Evolutionary conservation across 53 echinoderm and acorn worm genomes (phyloP), one percentile per base, ranked within the genome.

Genomic region (Crossaster papposus): DNA sequence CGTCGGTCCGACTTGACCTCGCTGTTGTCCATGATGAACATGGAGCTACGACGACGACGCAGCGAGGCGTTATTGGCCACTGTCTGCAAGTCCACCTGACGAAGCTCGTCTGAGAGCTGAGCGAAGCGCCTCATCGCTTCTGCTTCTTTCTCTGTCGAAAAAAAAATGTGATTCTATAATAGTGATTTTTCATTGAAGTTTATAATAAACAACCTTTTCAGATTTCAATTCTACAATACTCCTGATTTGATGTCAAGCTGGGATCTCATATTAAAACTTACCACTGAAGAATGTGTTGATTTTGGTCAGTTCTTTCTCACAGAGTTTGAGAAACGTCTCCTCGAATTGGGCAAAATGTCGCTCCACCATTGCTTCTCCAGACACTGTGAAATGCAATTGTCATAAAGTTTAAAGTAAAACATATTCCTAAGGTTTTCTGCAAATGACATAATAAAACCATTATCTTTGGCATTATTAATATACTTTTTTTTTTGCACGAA

Each of bases 281-380:
- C 99, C 99, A 71, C 94, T 96, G 86, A 96, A 99, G 71, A 99
- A 99, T 24, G 99, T 99, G 91, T 99, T 99, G 79, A 99, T 93
- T 88, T 99, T 99, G 62, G 96, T 91, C 34, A 99, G 95, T 78
- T 99, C 95, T 74, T 93, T 94, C 68, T 99, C 99, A 89, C 99
- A 96, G 18, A 87, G 89, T 82, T 96, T 93, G 78, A 99, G 95
- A 80, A 95, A 99, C 44, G 89, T 93, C 92, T 99, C 99, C 63
- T 95, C 95, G 89, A 99, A 94, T 58, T 77, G 89, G 54, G 95
- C 93, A 88, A 91, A 96, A 70, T 92, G 91, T 22, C 96, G 78
- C 64, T 96, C 92, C 26, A 99, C 93, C 81, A 90, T 89, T 2
- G 90, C 85, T 79, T 94, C 96, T 55, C 95, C 95, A 30, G 70